These are phyloP conservation scores for Sinocyclocheilus rhinocerous DNA, from an alignment of 2,113 vertebrate genomes.

Conservation along the genomic window DNA sequence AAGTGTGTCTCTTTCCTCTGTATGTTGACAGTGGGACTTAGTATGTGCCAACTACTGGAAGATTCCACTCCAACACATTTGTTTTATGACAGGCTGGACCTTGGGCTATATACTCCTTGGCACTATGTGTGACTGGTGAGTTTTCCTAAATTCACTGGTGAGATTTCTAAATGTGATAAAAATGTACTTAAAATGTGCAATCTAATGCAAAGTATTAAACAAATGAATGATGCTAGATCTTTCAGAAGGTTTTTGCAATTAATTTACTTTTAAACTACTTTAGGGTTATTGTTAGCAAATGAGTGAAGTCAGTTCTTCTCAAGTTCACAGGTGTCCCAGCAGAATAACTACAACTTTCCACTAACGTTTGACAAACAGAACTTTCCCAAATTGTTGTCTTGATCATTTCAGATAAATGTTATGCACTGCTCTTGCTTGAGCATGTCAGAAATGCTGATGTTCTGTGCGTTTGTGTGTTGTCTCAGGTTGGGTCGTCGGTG, in stretches of 20 bases:
- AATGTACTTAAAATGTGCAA: neutral
- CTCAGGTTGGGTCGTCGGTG: slow-evolving; percentile 81
- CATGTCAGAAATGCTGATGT: neutral
- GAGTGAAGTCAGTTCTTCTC: neutral
- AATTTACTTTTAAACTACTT: neutral
- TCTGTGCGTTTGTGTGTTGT: neutral
- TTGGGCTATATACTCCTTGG: slow-evolving; percentile 82
- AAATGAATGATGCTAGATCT: neutral
- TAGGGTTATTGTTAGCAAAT: neutral
- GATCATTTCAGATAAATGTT: neutral
- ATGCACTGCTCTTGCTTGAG: too few species aligned
- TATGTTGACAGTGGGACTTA: slow-evolving; percentile 79
- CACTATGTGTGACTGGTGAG: slow-evolving; percentile 83
- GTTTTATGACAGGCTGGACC: slow-evolving; percentile 83
- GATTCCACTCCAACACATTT: slow-evolving; percentile 82
- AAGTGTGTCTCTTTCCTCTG: neutral
- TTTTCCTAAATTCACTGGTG: neutral
- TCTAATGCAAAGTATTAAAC: neutral
- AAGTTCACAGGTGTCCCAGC: neutral
- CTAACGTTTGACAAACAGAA: neutral
- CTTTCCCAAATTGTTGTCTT: neutral
- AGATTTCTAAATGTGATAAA: neutral
- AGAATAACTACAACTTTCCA: neutral
- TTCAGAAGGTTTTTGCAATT: neutral
- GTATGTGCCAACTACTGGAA: slow-evolving; percentile 84